Conservation (phyloP, 2,113 vertebrate species). For the Micromys minutus region DNA sequence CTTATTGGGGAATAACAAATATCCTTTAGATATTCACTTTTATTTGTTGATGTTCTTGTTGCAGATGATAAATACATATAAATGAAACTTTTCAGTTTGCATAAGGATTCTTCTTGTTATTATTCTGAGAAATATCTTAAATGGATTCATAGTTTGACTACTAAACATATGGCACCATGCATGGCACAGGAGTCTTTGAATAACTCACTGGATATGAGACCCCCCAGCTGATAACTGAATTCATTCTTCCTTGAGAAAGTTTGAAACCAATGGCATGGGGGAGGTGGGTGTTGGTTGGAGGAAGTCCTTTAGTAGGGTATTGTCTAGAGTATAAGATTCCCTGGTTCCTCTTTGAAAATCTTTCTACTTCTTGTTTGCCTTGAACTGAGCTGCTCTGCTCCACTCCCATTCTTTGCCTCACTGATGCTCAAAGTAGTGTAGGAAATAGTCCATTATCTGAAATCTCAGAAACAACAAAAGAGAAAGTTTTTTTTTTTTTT, state of each 20-base stretch:
- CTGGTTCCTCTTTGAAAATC: not conserved
- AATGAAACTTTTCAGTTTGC: not conserved
- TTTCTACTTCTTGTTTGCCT: not conserved
- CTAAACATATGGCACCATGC: no score
- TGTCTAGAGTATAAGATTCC: not conserved
- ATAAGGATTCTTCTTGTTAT: not conserved
- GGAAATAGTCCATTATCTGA: not conserved
- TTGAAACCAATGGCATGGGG: no score
- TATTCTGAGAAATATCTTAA: not conserved
- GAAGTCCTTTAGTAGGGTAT: not conserved
- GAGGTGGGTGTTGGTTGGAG: not conserved
- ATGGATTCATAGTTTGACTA: not conserved
- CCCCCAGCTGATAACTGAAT: no score
- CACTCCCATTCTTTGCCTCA: no score
- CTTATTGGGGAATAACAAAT: not conserved
- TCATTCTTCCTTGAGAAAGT: no score
- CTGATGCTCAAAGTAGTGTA: no score
- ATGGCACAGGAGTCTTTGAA: not conserved
- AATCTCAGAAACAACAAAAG: not conserved
- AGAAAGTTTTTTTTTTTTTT: not conserved
- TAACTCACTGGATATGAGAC: not conserved
- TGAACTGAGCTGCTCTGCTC: not conserved
- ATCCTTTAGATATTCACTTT: not conserved
- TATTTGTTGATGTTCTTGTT: not conserved
- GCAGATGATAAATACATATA: not conserved